Evolutionary conservation across 2,113 vertebrate species (phyloP).

Genomic region (Sander vitreus): DNA sequence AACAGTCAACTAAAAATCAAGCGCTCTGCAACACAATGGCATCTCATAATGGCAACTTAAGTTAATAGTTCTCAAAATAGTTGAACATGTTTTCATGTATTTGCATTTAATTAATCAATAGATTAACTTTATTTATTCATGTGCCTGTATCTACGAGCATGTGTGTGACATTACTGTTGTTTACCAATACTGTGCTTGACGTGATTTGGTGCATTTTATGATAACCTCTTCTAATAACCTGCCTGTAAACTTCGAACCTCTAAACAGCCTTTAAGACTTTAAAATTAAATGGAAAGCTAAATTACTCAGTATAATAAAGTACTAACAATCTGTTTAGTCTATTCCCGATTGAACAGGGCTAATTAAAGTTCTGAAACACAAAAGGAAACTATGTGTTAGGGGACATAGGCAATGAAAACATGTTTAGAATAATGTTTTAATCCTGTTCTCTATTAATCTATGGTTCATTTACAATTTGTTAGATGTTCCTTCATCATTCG

Average conservation of each 20-base stretch:
- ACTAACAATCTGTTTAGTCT: conserved; percentile 34
- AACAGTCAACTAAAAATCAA: no score
- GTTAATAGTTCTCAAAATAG: no score
- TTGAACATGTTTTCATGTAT: no score
- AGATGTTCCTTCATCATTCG: neutral
- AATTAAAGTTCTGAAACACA: conserved; percentile 62
- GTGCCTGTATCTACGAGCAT: neutral
- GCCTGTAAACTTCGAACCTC: neutral
- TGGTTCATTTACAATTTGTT: neutral
- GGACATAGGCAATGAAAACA: conserved; percentile 26
- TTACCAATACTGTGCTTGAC: neutral
- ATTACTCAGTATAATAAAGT: conserved; percentile 57
- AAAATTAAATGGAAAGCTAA: conserved; percentile 49
- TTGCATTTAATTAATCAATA: no score
- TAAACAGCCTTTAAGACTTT: conserved; percentile 27
- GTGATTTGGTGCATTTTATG: neutral
- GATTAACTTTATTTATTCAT: neutral
- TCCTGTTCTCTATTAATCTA: neutral
- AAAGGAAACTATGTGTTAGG: conserved; percentile 43
- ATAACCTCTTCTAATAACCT: neutral
- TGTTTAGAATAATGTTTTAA: conserved; percentile 37
- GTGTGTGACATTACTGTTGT: neutral
- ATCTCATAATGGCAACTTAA: no score
- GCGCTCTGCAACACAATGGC: no score
- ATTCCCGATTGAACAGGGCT: conserved; percentile 48